Evolutionary conservation across 2,113 vertebrate species (phyloP).

Genomic region (Psammodynastes pulverulentus): DNA sequence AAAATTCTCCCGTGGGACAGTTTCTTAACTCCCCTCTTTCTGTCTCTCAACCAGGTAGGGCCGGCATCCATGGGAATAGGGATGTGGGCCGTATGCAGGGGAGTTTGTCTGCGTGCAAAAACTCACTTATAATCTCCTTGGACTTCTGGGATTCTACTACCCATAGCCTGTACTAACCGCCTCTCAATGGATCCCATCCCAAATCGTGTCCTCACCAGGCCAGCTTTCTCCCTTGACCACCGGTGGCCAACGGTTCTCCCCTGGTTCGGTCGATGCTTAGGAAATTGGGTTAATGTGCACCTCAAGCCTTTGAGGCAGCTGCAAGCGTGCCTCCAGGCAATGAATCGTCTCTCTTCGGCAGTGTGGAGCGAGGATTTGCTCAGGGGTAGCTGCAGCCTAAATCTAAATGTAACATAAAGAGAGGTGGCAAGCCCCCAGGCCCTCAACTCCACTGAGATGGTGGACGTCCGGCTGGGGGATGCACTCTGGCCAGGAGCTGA

Average conservation of each 20-base stretch:
- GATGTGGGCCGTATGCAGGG: neutral
- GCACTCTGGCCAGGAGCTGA: neutral
- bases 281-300: neutral
- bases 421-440: neutral
- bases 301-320: neutral
- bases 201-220: neutral
- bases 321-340: neutral
- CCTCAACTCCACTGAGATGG: neutral
- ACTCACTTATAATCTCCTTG: neutral
- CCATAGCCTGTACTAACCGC: neutral
- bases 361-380: neutral
- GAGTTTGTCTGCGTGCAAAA: neutral
- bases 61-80: neutral
- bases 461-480: neutral
- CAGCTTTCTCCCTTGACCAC: neutral
- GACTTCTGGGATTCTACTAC: neutral
- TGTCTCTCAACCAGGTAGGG: neutral
- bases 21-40: neutral
- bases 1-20: neutral
- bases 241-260: neutral
- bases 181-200: neutral
- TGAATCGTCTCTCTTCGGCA: neutral
- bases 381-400: neutral
- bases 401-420: neutral
- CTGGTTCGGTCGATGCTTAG: neutral